Percentiles rank a stretch among this genome's conserved stretches.
phyloP scores from a whole-genome alignment of 1,140 invertebrate genomes.

The Drosophila subobscura region DNA sequence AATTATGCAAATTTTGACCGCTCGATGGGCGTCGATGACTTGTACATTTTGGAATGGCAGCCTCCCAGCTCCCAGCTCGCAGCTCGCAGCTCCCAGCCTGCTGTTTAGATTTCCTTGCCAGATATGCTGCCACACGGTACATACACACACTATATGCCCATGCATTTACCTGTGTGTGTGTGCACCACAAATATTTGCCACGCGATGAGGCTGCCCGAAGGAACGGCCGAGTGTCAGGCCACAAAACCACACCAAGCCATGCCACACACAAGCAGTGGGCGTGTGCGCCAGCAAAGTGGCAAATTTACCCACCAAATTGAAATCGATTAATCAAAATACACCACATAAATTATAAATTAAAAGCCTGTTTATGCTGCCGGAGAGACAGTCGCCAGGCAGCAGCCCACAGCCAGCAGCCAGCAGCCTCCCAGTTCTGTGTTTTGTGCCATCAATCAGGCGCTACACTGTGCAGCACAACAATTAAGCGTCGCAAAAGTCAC shows the following conservation, averaged over 20 bases:
- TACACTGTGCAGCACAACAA: slow-evolving; percentile 45
- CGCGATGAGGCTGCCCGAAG: slow-evolving; percentile 24
- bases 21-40: slow-evolving; percentile 62
- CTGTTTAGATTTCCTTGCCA: slow-evolving; percentile 59
- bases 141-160: slow-evolving; percentile 9
- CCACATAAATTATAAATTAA: slow-evolving; percentile 80
- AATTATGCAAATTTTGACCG: slow-evolving; percentile 77
- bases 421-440: too few species aligned
- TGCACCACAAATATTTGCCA: slow-evolving; percentile 61
- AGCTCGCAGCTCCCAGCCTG: not conserved
- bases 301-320: slow-evolving; percentile 63
- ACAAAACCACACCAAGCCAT: slow-evolving; percentile 44
- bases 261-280: too few species aligned
- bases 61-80: not conserved
- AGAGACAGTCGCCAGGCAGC: not conserved
- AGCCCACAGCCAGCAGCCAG: too few species aligned
- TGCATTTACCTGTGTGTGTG: slow-evolving; percentile 1
- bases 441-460: slow-evolving; percentile 2
- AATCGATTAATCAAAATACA: slow-evolving; percentile 74
- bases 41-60: slow-evolving; percentile 67
- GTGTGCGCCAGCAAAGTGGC: not conserved
- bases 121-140: slow-evolving; percentile 56
- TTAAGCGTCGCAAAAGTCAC: slow-evolving; percentile 41
- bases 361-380: slow-evolving; percentile 51
- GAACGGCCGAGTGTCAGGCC: slow-evolving; percentile 56